Base-by-base conservation (phyloP, 1,140 invertebrate species). In the Drosophila asahinai region DNA sequence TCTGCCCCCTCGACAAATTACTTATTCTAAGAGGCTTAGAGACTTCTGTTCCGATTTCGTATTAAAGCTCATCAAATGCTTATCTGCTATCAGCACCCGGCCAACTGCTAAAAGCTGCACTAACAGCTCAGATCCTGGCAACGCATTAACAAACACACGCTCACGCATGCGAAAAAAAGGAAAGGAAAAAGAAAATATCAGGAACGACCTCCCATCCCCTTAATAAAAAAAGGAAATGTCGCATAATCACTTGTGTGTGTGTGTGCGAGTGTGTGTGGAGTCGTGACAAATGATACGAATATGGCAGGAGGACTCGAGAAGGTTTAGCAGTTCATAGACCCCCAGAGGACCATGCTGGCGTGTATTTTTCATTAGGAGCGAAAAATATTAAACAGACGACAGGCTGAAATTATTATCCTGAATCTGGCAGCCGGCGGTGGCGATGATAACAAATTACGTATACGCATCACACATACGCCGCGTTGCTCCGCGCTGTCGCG, bases 31-130 rank as follows among this genome's bases (percentile, higher is more conserved):
- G 81, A 82, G 27, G 84, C 86, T 90, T 90, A 77, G 40, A 40
- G 43, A 47, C 52, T 42, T 38, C 17, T 48, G 40, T 51, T 72
- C 70, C 63, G 72, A 86, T 90, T 81, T 74, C 71, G 83, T 66
- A 90, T 86, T 76, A 89, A 90, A 81, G 81, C 84, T 90, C 84
- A 90, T 89, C 84, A 89, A 89, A 90, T 84, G 84, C 86, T 89
- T 89, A 89, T 89, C 84, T 81, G 81, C 78, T 84, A 89, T 89
- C 84, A 90, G 80, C 83, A 73, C 79, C 59, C 84, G 81, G 77
- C 83, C 82, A 83, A 90, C 87, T 90, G 81, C 81, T 77, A 74
- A 66, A 70, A 83, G 81, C 81, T 62, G 66, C 61, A 66, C 54
- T 54, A 62, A 66, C 57, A 65, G 59, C n/a, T 38, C 52, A 48